Evolutionary conservation across 2,888 invertebrate species (phyloP).

Genomic region (Ypsolopha scabrella): DNA sequence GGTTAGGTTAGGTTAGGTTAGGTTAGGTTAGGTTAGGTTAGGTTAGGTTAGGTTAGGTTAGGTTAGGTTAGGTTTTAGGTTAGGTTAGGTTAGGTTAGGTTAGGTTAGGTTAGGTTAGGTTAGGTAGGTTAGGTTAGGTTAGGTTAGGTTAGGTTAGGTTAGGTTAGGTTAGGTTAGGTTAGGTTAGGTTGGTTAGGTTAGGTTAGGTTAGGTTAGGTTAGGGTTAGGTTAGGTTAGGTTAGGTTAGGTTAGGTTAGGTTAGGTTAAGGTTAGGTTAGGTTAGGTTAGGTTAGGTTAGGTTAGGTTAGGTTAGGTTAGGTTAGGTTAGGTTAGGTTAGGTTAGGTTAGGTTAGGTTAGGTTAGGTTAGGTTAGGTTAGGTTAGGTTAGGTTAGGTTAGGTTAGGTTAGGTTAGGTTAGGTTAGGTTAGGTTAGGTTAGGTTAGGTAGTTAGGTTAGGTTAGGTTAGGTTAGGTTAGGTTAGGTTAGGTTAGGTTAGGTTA

Average conservation of each 20-base stretch:
- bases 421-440: slow-evolving; percentile 8
- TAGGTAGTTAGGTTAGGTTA: slow-evolving; percentile 7
- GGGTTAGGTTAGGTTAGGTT: slow-evolving; percentile 9
- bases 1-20: slow-evolving; percentile 8
- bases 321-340: slow-evolving; percentile 8
- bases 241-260: slow-evolving; percentile 9
- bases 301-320: slow-evolving; percentile 8
- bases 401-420: slow-evolving; percentile 9
- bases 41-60: slow-evolving; percentile 8
- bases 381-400: slow-evolving; percentile 5
- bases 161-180: slow-evolving; percentile 9
- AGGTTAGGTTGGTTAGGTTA: slow-evolving; percentile 8
- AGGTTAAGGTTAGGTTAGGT: slow-evolving; percentile 9
- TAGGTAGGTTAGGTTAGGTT: slow-evolving; percentile 8
- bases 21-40: slow-evolving; percentile 7
- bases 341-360: slow-evolving; percentile 6
- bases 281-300: slow-evolving; percentile 9
- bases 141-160: slow-evolving; percentile 7
- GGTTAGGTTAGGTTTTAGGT: slow-evolving; percentile 8
- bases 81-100: slow-evolving; percentile 7
- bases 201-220: slow-evolving; percentile 9
- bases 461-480: slow-evolving; percentile 5
- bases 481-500: slow-evolving; percentile 7
- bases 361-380: slow-evolving; percentile 8
- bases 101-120: slow-evolving; percentile 8